Conservation (phyloP, 2,113 vertebrate species). For the Zosterops hypoxanthus region DNA sequence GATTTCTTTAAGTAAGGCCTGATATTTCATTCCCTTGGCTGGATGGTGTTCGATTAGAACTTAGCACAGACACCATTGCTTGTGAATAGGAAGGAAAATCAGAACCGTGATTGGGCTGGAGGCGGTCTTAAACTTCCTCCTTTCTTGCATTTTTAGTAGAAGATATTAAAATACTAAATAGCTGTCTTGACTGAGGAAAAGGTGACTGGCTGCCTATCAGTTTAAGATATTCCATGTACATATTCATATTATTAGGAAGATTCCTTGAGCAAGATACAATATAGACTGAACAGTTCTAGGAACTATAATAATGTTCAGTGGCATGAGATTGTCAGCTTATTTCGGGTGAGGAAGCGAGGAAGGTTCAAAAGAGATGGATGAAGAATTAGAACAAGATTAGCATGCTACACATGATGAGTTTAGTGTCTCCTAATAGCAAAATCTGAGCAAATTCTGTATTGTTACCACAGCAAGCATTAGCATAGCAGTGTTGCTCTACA, state of each 20-base stretch:
- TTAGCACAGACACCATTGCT: background rate
- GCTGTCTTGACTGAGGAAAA: background rate
- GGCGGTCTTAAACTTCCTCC: background rate
- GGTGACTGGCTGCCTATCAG: constrained; percentile 6
- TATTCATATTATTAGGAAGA: background rate
- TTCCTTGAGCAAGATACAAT: background rate
- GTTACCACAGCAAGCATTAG: constrained; percentile 12
- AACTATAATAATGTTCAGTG: background rate
- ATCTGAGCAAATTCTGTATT: constrained; percentile 32
- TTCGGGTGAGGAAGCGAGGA: background rate
- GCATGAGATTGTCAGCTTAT: background rate
- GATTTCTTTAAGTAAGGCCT: background rate
- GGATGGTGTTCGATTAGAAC: background rate
- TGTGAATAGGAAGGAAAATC: background rate
- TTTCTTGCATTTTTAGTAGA: background rate
- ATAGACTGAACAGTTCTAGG: background rate
- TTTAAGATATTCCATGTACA: background rate
- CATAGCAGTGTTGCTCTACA: background rate
- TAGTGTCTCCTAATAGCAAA: constrained; percentile 39
- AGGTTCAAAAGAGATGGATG: background rate
- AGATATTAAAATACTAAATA: constrained; percentile 11
- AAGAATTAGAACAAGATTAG: constrained; percentile 41
- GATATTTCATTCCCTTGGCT: background rate
- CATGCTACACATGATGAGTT: constrained; percentile 16
- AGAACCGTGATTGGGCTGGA: background rate